phyloP scores from a whole-genome alignment of 1,140 invertebrate genomes.

The Apis cerana region DNA sequence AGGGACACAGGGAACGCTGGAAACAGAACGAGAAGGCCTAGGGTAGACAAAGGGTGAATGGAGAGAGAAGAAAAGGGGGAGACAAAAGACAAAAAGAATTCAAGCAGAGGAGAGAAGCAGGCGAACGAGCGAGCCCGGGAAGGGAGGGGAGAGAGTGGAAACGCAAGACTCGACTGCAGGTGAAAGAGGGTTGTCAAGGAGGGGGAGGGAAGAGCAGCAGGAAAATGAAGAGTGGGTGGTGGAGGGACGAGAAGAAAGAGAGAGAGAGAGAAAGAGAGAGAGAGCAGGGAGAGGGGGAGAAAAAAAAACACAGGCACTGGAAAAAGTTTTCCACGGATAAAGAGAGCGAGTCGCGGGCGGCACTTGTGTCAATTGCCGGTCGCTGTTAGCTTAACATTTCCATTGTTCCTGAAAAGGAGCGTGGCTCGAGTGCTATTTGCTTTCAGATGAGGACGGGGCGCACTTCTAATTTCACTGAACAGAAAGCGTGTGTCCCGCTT shows the following conservation, averaged over 20 bases:
- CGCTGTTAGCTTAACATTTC: constrained; percentile 69
- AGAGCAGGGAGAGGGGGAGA: constrained; percentile 5
- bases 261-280: constrained; percentile 6
- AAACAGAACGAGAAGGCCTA: constrained; percentile 3
- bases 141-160: background rate
- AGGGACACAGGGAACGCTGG: constrained; percentile 36
- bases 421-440: constrained; percentile 69
- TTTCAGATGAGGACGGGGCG: constrained; percentile 64
- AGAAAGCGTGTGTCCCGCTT: constrained; percentile 43
- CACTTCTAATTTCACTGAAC: constrained; percentile 67
- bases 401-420: constrained; percentile 68
- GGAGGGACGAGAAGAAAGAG: background rate
- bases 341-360: constrained; percentile 67
- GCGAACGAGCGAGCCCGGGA: background rate
- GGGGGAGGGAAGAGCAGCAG: background rate
- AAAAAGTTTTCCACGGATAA: constrained; percentile 66
- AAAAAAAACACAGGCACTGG: constrained; percentile 52
- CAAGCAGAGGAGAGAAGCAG: constrained; percentile 11
- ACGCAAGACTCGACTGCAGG: constrained; percentile 16
- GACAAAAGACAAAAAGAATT: constrained; percentile 36
- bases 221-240: constrained; percentile 16
- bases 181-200: constrained; percentile 5
- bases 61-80: constrained; percentile 29
- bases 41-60: constrained; percentile 4
- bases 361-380: constrained; percentile 70